Conservation (phyloP, 2,113 vertebrate species). For the Nanorana parkeri region DNA sequence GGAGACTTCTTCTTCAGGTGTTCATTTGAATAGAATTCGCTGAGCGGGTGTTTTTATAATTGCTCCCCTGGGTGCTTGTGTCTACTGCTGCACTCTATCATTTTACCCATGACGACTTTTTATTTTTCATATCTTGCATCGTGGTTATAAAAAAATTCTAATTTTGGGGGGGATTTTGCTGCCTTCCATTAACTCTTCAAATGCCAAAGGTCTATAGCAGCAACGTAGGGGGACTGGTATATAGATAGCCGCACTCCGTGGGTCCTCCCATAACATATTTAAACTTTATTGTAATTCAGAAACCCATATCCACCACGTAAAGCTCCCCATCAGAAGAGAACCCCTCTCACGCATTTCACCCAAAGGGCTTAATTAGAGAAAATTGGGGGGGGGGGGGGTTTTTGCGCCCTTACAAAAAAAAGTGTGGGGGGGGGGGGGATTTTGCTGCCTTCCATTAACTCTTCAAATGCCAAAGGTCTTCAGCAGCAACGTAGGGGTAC, state of each 20-base stretch:
- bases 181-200: slow-evolving; percentile 77
- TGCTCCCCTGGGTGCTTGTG: slow-evolving; percentile 85
- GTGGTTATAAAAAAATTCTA: slow-evolving; percentile 85
- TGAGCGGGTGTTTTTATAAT: slow-evolving; percentile 92
- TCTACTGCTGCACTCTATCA: slow-evolving; percentile 83
- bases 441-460: slow-evolving; percentile 80
- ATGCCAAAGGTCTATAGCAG: slow-evolving; percentile 64
- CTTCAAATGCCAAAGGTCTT: slow-evolving; percentile 68
- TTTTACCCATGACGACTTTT: slow-evolving; percentile 79
- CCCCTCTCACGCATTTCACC: too few relatives aligned
- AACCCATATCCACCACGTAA: too few relatives aligned
- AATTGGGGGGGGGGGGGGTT: too few relatives aligned
- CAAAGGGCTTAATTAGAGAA: too few relatives aligned
- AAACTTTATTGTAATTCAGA: too few relatives aligned
- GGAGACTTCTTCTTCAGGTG: slow-evolving; percentile 88
- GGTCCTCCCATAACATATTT: too few relatives aligned
- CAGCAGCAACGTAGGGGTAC: slow-evolving; percentile 1
- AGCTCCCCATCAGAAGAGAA: too few relatives aligned
- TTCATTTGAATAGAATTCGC: slow-evolving; percentile 92
- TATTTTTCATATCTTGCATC: slow-evolving; percentile 74
- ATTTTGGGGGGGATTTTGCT: slow-evolving; percentile 69
- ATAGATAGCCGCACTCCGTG: too few relatives aligned
- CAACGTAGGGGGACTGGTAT: too few relatives aligned
- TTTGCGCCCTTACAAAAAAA: too few relatives aligned
- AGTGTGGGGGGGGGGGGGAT: too few relatives aligned